Conservation (phyloP, 2,797 vertebrate genomes). For the Orientallactaga sibirica region DNA sequence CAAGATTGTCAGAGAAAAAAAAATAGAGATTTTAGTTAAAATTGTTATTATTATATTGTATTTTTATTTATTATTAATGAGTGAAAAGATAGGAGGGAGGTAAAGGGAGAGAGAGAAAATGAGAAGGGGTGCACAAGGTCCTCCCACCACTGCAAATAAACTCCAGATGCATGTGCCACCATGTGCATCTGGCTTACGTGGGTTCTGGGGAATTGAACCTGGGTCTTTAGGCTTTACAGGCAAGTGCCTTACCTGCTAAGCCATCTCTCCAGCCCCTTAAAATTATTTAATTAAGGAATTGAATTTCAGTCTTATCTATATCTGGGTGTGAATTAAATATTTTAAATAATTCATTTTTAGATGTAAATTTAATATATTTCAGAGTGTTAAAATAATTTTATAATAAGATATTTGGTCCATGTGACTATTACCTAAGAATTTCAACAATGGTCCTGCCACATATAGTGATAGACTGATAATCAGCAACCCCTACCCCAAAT, state of each 20-base stretch:
- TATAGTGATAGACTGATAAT: neutral
- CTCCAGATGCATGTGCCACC: no score
- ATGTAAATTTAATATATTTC: neutral
- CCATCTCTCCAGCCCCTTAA: no score
- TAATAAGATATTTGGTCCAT: neutral
- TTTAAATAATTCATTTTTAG: neutral
- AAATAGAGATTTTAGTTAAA: neutral
- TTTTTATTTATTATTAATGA: no score
- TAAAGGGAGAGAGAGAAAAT: no score
- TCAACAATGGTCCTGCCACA: neutral
- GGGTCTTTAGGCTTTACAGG: no score
- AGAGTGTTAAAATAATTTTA: neutral
- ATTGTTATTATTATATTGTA: no score
- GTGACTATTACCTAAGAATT: neutral
- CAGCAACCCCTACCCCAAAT: neutral
- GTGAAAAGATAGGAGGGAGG: no score
- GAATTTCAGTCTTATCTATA: neutral
- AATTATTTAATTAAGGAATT: neutral
- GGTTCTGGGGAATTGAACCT: no score
- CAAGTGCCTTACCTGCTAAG: no score
- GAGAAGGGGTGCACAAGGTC: no score
- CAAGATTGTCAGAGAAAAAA: neutral
- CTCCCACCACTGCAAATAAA: no score
- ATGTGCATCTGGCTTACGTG: no score
- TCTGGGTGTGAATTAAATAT: neutral